Percentiles rank a stretch among this genome's conserved stretches.
Conservation (phyloP, 2,888 invertebrate species). For the Listrodromus nycthemerus region DNA sequence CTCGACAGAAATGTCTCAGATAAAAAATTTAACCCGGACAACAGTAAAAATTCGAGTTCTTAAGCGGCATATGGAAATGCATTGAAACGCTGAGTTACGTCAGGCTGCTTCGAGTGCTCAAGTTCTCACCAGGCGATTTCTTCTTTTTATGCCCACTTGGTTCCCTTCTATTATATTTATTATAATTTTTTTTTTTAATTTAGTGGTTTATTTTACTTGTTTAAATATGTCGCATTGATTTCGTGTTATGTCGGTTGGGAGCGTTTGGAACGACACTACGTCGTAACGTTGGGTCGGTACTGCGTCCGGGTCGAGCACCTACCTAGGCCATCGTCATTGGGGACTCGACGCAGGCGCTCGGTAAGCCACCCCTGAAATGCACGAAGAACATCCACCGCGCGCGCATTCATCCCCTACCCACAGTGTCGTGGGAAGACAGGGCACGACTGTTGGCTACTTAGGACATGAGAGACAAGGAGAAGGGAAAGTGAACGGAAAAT, state of each 20-base stretch:
- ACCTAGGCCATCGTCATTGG: conserved; percentile 79
- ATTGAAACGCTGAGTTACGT: conserved; percentile 43
- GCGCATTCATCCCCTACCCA: conserved; percentile 19
- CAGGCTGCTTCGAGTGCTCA: conserved; percentile 20
- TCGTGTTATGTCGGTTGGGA: conserved; percentile 44
- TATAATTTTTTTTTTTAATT: background rate
- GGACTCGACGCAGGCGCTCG: conserved; percentile 83
- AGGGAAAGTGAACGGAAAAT: too few relatives aligned
- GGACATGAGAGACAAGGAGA: conserved; percentile 7
- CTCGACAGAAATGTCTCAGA: background rate
- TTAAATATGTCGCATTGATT: conserved; percentile 8
- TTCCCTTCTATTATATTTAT: background rate
- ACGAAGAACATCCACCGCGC: conserved; percentile 64
- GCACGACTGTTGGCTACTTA: background rate
- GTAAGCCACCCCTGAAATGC: conserved; percentile 72
- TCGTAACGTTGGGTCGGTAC: conserved; percentile 72
- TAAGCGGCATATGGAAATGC: conserved; percentile 34
- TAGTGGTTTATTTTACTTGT: background rate
- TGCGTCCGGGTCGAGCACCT: conserved; percentile 83
- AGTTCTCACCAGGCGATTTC: background rate
- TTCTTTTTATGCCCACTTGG: background rate
- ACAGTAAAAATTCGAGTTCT: background rate
- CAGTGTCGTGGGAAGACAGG: background rate
- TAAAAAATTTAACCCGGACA: background rate
- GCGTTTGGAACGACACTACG: conserved; percentile 58